These are phyloP conservation scores for Ostrea denselamellosa DNA, from an alignment of 1,140 invertebrate genomes.

Conservation along the genomic window DNA sequence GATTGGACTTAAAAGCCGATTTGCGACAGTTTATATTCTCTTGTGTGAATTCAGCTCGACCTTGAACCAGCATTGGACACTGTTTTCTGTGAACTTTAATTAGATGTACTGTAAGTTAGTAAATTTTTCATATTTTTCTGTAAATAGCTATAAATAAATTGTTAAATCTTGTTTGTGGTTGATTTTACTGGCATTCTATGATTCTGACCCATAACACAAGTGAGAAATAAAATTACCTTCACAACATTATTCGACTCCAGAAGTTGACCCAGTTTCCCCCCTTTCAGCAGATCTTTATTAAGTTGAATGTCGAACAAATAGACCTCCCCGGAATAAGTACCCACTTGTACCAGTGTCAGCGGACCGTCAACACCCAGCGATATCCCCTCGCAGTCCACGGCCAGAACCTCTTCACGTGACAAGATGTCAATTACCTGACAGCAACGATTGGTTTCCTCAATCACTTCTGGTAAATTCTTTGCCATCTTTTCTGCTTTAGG, in stretches of 20 bases:
- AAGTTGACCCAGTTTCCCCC: slow-evolving; percentile 88
- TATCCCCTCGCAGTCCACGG: slow-evolving; percentile 46
- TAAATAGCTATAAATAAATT: too few relatives aligned
- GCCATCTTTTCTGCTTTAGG: neutral
- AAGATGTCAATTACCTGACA: slow-evolving; percentile 21
- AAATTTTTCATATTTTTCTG: too few relatives aligned
- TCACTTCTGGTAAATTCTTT: slow-evolving; percentile 12
- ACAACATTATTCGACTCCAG: slow-evolving; percentile 90
- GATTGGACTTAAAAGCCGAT: too few relatives aligned
- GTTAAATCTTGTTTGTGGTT: too few relatives aligned
- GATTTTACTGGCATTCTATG: too few relatives aligned
- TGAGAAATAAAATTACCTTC: slow-evolving; percentile 83
- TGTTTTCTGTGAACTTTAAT: too few relatives aligned
- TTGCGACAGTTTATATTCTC: too few relatives aligned
- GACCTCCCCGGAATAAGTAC: slow-evolving; percentile 84
- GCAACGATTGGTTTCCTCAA: neutral
- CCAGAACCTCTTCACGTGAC: slow-evolving; percentile 28
- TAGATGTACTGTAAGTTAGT: too few relatives aligned
- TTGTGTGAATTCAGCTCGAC: too few relatives aligned
- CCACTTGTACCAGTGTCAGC: slow-evolving; percentile 92
- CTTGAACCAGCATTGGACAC: too few relatives aligned
- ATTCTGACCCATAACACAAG: too few relatives aligned
- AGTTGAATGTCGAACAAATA: slow-evolving; percentile 92
- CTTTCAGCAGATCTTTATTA: slow-evolving; percentile 83
- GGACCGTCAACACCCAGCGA: slow-evolving; percentile 44